phyloP scores from a whole-genome alignment of 2,888 invertebrate species.

The Drosophila eohydei region DNA sequence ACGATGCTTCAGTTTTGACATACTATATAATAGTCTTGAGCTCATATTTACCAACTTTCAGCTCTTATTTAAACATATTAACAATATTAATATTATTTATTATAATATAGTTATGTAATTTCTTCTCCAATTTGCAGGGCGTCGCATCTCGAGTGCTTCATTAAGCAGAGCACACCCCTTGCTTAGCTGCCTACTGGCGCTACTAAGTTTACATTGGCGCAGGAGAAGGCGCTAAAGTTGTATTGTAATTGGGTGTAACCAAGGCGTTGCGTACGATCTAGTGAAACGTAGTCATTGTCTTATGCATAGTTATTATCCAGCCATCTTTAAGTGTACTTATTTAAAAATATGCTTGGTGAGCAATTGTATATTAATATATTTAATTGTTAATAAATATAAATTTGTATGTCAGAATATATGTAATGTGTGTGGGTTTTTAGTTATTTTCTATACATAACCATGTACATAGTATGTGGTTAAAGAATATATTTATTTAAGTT shows the following conservation, averaged over 20 bases:
- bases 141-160: conserved; percentile 74
- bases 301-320: conserved; percentile 38
- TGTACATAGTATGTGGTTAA: conserved; percentile 36
- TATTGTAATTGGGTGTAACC: conserved; percentile 13
- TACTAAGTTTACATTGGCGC: conserved; percentile 40
- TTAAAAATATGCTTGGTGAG: conserved; percentile 63
- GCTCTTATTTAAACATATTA: too few species aligned
- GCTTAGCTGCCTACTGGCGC: conserved; percentile 26
- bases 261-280: conserved; percentile 29
- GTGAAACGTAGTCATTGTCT: conserved; percentile 66
- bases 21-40: too few species aligned
- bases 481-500: conserved; percentile 36
- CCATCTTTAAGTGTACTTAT: conserved; percentile 72
- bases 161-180: conserved; percentile 36
- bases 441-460: conserved; percentile 24
- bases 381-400: conserved; percentile 78
- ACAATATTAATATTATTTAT: neutral
- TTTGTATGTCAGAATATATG: conserved; percentile 49
- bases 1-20: too few species aligned
- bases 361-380: conserved; percentile 51
- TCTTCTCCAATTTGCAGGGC: conserved; percentile 64
- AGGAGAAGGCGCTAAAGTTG: conserved; percentile 26
- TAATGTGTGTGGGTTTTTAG: conserved; percentile 2
- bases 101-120: neutral
- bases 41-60: too few species aligned